Evolutionary conservation across 2,888 invertebrate species (phyloP).

Genomic region (Leucophenga montana): DNA sequence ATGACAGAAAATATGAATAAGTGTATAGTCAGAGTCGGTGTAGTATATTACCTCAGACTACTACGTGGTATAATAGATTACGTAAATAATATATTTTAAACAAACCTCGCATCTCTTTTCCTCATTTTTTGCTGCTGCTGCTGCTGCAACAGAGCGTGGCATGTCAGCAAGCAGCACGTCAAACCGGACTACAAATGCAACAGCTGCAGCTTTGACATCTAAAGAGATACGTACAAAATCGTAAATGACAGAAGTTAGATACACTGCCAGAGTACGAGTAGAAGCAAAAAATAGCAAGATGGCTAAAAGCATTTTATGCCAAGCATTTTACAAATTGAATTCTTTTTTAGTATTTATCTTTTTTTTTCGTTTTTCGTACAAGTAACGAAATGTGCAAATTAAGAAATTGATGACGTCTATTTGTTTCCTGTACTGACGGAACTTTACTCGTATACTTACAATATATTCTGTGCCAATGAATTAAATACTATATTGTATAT

Average conservation of each 20-base stretch:
- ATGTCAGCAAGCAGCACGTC: slow-evolving; percentile 1
- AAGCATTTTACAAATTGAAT: slow-evolving; percentile 14
- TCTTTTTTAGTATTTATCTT: background rate
- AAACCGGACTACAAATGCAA: slow-evolving; percentile 13
- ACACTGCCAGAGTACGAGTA: background rate
- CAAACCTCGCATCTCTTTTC: no score
- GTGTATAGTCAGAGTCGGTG: no score
- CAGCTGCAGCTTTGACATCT: slow-evolving; percentile 13
- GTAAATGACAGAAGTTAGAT: background rate
- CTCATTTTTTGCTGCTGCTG: no score
- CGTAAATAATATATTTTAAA: no score
- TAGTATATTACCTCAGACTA: no score
- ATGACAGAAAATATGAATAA: no score
- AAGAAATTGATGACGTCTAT: slow-evolving; percentile 19
- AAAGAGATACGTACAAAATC: background rate
- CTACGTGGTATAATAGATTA: no score
- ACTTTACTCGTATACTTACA: no score
- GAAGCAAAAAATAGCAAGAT: background rate
- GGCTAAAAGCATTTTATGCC: slow-evolving; percentile 1
- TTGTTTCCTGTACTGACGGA: background rate
- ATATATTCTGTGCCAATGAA: no score
- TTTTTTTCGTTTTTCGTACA: background rate
- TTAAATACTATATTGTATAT: no score
- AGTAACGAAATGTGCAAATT: slow-evolving; percentile 18
- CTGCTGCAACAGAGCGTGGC: background rate